A percentile compares a stretch with the other conserved stretches of the same genome.
These are phyloP conservation scores for Oikopleura vanhoeffeni DNA, from an alignment of 23 tunicate genomes.

Conservation along the genomic window DNA sequence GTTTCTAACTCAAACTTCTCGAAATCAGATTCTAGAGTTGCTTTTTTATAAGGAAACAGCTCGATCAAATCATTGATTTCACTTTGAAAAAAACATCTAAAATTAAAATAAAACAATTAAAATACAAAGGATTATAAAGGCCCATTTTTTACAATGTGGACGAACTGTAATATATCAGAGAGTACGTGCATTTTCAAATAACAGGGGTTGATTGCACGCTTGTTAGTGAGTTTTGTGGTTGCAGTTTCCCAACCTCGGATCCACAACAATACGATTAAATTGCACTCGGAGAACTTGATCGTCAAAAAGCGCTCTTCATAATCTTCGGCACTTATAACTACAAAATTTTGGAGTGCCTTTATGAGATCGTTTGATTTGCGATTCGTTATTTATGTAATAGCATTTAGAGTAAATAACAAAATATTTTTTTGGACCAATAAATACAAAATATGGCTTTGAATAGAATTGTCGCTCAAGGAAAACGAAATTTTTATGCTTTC, in stretches of 20 bases:
- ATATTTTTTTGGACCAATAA: too few relatives aligned
- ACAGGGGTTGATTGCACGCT: not conserved
- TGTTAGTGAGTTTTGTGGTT: not conserved
- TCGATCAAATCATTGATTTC: not conserved
- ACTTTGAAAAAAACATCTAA: not conserved
- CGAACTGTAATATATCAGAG: not conserved
- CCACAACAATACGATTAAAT: not conserved
- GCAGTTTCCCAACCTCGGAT: not conserved
- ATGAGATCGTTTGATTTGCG: not conserved
- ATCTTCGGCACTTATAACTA: not conserved
- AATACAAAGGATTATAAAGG: too few relatives aligned
- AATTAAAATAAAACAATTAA: too few relatives aligned
- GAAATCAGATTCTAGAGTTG: not conserved
- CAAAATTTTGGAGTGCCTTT: not conserved
- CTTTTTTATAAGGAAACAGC: not conserved
- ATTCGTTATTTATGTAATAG: not conserved
- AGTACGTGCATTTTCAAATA: not conserved
- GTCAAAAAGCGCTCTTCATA: not conserved
- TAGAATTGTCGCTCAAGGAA: too few relatives aligned
- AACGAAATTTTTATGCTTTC: too few relatives aligned
- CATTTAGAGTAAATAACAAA: not conserved
- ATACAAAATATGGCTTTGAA: too few relatives aligned
- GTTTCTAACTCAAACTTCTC: not conserved
- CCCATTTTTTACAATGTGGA: too few relatives aligned
- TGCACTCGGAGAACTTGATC: not conserved